Evolutionary conservation across 2,797 vertebrate species (phyloP).

Genomic region (Graptemys geographica): DNA sequence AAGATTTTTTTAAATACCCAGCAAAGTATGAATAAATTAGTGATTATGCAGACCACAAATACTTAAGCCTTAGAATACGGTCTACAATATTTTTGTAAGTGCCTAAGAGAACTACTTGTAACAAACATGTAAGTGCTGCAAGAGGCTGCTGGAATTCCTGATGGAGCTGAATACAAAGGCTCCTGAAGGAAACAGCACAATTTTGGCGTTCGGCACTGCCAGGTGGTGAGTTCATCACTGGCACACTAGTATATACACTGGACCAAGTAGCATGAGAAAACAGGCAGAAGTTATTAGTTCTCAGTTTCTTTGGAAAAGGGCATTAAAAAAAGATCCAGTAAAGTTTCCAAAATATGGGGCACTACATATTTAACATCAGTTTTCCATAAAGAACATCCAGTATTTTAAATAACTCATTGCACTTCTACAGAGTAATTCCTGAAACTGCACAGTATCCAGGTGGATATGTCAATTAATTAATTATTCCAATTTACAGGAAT

Average conservation of each 20-base stretch:
- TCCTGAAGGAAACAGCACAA: conserved; percentile 54
- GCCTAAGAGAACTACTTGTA: conserved; percentile 8
- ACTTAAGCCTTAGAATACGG: conserved; percentile 8
- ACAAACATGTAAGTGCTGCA: conserved; percentile 53
- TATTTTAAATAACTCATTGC: background rate
- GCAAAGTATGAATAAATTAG: background rate
- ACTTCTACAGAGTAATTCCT: background rate
- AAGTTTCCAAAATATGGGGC: background rate
- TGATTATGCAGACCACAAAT: conserved; percentile 8
- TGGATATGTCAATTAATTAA: background rate
- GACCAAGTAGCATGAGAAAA: background rate
- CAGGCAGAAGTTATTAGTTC: background rate
- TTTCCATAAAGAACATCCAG: background rate
- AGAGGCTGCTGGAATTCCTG: conserved; percentile 40
- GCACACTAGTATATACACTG: conserved; percentile 41
- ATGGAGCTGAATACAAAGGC: conserved; percentile 34
- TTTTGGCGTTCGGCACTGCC: conserved; percentile 62
- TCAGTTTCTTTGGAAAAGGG: background rate
- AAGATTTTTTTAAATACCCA: background rate
- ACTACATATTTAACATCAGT: background rate
- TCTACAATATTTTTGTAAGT: conserved; percentile 33
- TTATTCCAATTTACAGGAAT: background rate
- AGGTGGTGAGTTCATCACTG: conserved; percentile 67
- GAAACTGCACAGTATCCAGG: background rate
- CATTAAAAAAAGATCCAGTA: background rate